Evolutionary conservation across 2,113 vertebrate species (phyloP).

Genomic region (Phalacrocorax aristotelis): DNA sequence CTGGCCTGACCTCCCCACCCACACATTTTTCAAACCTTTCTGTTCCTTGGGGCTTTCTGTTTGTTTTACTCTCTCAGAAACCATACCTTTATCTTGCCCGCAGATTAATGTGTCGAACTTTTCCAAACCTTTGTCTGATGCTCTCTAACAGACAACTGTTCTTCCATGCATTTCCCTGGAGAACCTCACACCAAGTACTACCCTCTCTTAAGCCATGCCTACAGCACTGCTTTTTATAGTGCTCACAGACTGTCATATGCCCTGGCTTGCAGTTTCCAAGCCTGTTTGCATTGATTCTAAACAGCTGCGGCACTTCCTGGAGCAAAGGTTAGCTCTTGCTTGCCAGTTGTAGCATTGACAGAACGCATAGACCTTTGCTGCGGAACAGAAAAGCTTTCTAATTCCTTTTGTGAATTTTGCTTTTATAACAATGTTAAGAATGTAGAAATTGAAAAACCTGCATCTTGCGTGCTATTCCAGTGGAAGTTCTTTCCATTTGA

Average conservation of each 20-base stretch:
- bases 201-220: too few species aligned
- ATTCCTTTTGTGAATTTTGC: background rate
- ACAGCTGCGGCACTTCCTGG: background rate
- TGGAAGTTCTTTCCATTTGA: background rate
- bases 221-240: background rate
- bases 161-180: background rate
- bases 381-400: background rate
- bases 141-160: background rate
- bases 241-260: accelerated
- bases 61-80: background rate
- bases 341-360: background rate
- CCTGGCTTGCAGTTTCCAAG: background rate
- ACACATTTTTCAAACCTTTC: background rate
- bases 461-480: background rate
- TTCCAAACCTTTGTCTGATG: background rate
- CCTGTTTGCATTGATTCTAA: background rate
- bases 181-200: background rate
- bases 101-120: background rate
- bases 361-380: background rate
- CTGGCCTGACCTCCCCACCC: background rate
- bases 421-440: background rate
- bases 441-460: background rate
- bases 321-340: background rate
- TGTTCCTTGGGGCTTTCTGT: background rate
- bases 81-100: background rate